Evolutionary conservation across 1,140 invertebrate species (phyloP).

Genomic region (Bicyclus anynana): DNA sequence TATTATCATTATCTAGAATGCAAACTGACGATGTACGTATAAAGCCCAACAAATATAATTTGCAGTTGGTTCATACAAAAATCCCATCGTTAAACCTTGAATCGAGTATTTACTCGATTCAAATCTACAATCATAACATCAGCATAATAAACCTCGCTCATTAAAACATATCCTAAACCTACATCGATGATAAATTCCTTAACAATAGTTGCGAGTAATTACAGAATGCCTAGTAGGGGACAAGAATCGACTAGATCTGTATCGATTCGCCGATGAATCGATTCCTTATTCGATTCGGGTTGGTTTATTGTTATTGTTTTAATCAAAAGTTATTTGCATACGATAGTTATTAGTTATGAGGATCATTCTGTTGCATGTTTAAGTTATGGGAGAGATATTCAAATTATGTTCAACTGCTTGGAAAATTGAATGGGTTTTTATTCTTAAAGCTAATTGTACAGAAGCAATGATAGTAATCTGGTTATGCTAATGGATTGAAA

Average conservation of each 20-base stretch:
- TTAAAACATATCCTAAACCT: slow-evolving; percentile 30
- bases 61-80: too few relatives aligned
- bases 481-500: neutral
- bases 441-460: neutral
- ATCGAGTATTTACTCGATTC: neutral
- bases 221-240: slow-evolving; percentile 64
- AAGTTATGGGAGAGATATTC: slow-evolving; percentile 17
- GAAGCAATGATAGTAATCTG: neutral
- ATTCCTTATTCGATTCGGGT: slow-evolving; percentile 59
- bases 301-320: slow-evolving; percentile 67
- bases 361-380: neutral
- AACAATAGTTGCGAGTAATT: slow-evolving; percentile 66
- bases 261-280: slow-evolving; percentile 49
- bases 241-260: slow-evolving; percentile 62
- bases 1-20: too few relatives aligned
- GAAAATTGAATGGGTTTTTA: slow-evolving; percentile 20
- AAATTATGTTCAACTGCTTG: slow-evolving; percentile 16
- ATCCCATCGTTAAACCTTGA: neutral
- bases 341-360: slow-evolving; percentile 17
- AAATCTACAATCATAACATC: slow-evolving; percentile 4
- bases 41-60: too few relatives aligned
- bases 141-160: slow-evolving; percentile 12
- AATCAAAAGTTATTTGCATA: slow-evolving; percentile 61
- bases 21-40: too few relatives aligned
- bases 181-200: slow-evolving; percentile 53